A percentile compares a stretch with the other conserved stretches of the same genome.
Conservation (phyloP, 2,888 invertebrate genomes). For the Melinopterus prodromus region DNA sequence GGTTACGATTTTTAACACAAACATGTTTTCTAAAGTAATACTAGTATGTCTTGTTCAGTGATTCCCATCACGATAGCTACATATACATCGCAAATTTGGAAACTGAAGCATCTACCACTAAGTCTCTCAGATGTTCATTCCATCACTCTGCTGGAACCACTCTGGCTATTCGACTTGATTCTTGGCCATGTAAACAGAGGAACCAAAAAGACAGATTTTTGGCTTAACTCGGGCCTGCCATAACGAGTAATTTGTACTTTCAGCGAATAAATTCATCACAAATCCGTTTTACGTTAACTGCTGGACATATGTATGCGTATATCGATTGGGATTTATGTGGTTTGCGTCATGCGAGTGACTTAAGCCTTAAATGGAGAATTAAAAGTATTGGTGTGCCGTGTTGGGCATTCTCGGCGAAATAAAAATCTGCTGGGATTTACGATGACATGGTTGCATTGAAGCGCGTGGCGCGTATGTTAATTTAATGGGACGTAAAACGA, state of each 20-base stretch:
- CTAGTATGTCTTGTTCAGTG: too few species aligned
- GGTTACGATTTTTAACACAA: too few species aligned
- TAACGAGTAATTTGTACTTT: neutral
- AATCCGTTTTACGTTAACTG: neutral
- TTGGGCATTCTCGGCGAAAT: conserved; percentile 4
- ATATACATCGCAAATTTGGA: too few species aligned
- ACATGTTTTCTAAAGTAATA: too few species aligned
- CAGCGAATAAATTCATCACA: neutral
- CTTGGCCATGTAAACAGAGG: neutral
- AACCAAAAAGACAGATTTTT: neutral
- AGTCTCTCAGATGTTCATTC: too few species aligned
- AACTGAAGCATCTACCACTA: too few species aligned
- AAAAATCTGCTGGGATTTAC: neutral
- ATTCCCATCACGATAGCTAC: too few species aligned
- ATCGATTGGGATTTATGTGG: neutral
- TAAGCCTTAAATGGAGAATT: neutral
- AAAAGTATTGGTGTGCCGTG: neutral
- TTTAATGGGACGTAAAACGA: neutral
- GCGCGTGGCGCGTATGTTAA: neutral
- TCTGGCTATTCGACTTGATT: too few species aligned
- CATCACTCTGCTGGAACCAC: too few species aligned
- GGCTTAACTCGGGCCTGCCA: too few species aligned
- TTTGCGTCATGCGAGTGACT: conserved; percentile 4
- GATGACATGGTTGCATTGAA: neutral
- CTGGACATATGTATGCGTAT: neutral